Evolutionary conservation across 2,113 vertebrate species (phyloP).

Genomic region (Recurvirostra avosetta): DNA sequence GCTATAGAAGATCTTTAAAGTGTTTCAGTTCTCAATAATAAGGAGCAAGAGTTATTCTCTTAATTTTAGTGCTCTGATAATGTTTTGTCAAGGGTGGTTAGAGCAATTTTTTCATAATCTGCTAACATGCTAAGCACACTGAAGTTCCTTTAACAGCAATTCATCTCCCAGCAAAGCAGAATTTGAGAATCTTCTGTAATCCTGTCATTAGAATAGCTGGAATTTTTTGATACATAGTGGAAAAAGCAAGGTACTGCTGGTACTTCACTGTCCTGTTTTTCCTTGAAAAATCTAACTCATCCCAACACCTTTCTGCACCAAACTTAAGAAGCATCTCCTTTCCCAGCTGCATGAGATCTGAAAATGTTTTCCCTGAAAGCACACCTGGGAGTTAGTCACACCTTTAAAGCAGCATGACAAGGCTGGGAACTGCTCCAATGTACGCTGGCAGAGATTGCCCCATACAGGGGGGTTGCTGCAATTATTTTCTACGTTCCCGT

Average conservation of each 20-base stretch:
- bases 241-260: neutral
- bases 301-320: neutral
- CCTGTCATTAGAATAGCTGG: neutral
- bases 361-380: neutral
- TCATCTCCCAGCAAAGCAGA: neutral
- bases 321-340: neutral
- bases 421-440: neutral
- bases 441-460: neutral
- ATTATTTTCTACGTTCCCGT: neutral
- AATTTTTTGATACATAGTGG: neutral
- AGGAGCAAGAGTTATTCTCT: neutral
- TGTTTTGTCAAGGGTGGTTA: neutral
- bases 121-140: neutral
- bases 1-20: neutral
- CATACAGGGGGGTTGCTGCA: neutral
- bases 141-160: neutral
- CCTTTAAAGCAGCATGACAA: neutral
- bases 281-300: neutral
- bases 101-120: neutral
- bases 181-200: neutral
- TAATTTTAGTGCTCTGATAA: neutral
- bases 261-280: neutral
- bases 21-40: neutral
- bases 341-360: neutral
- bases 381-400: neutral